Evolutionary conservation across 2,888 invertebrate species (phyloP), one percentile per base, ranked within the genome.

Genomic region (Acleris sparsana): DNA sequence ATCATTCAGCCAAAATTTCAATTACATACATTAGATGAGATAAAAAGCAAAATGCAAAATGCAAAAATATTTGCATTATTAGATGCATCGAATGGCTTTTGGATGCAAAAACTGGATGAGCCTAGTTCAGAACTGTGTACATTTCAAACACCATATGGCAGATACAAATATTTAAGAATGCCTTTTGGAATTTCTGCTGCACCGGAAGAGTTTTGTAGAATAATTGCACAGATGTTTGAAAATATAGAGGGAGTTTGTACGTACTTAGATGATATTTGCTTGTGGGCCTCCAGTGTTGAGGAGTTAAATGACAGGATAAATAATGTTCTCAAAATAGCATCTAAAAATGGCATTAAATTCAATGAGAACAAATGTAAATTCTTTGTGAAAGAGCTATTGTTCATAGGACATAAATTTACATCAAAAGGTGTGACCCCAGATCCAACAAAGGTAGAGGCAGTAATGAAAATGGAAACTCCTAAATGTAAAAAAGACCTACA

Each of bases 1-100:
- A 68, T 70, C 4, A 52, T 55, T 25, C 22, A 62, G 39, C 55
- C 63, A 20, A 64, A 68, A 33, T 68, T 55, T 51, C 60, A 63
- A 43, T 62, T 69, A 39, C 60, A 51, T 18, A 69, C 62, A 20
- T 18, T 69, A 11, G 62, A 67, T 46, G 65, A 69, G 2, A 56
- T 71, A 16, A 25, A 59, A 16, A 52, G 63, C 11, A 51, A 69
- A 16, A 46, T 70, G 1, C n/a, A 53, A 17, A 63, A 63, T 44
- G 55, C 68, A 2, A 18, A 51, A 33, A 51, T 46, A 5, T 68
- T 63, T 20, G 49, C 65, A 16, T 62, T 58, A 52, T 48, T 69
- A 33, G 67, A 70, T 62, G 71, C 70, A 3, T 63, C 49, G 25
- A 66, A 62, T 4, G 71, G 71, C 6, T 71, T 65, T 57, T 71